Base-by-base conservation (phyloP, 2,888 invertebrate genomes). In the Ophioninae sp. region DNA sequence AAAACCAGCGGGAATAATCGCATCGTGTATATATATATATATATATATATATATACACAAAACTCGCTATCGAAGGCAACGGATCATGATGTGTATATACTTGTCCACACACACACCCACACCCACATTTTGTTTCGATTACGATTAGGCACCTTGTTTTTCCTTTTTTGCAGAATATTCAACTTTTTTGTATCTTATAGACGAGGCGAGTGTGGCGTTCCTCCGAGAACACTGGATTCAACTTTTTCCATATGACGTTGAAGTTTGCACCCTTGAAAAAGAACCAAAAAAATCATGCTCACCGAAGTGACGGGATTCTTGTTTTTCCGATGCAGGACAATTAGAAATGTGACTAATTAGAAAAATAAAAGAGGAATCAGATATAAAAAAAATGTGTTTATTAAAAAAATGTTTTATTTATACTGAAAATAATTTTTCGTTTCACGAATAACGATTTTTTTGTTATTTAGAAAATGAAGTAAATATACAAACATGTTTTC, bases 1-100 rank as follows among this genome's bases (percentile, higher is more conserved):
- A 75, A 79, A 86, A 72, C 71, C 81, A 76, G 74, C 69, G 78
- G 81, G 79, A 63, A 63, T 76, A 64, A 61, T 73, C 73, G 59
- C 73, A 23, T 41, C 22, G 44, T 20, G 65, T 69, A 61, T 63
- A 67, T 30, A n/a, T n/a, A n/a, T n/a, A n/a, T n/a, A n/a, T n/a
- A n/a, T n/a, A n/a, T n/a, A n/a, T n/a, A n/a, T n/a, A n/a, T n/a
- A 17, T 6, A 41, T 30, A 37, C 59, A 59, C 0, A 72, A 61
- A 68, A 59, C 71, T 69, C 41, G 39, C 71, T 69, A 71, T 79
- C 58, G 22, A 30, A 64, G 63, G n/a, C 61, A 63, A 22, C 44
- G 56, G 22, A 17, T 23, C 22, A 59, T n/a, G 22, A 10, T 39
- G 30, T 39, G 20, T 8, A 58, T 58, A 59, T 67, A 23, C 37